phyloP scores from a whole-genome alignment of 2,113 vertebrate species.

The Furnarius figulus region DNA sequence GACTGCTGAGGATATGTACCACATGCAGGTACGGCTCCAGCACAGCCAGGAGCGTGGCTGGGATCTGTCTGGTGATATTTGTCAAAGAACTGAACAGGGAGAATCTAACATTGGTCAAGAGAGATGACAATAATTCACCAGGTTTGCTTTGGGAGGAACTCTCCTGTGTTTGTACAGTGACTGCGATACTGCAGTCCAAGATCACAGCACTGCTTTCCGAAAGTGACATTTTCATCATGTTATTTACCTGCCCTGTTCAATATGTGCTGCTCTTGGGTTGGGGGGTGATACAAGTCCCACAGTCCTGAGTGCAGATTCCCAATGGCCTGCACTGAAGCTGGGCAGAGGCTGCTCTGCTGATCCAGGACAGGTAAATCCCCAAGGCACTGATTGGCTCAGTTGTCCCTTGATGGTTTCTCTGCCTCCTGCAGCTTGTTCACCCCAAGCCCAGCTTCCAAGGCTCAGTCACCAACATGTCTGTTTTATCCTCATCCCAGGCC shows the following conservation, averaged over 20 bases:
- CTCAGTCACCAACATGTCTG: slow-evolving; percentile 72
- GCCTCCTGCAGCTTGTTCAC: slow-evolving; percentile 65
- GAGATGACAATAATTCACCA: not conserved
- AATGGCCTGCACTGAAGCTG: not conserved
- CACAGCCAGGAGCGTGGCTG: not conserved
- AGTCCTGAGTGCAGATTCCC: not conserved
- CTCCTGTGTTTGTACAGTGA: not conserved
- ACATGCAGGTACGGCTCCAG: slow-evolving; percentile 86
- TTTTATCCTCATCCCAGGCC: slow-evolving; percentile 82
- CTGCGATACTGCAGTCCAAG: not conserved
- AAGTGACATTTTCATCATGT: not conserved
- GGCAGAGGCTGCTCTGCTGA: not conserved
- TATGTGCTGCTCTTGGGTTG: not conserved
- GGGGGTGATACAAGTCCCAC: not conserved
- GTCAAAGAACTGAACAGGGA: not conserved
- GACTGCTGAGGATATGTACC: slow-evolving; percentile 85
- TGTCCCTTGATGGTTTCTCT: slow-evolving; percentile 29
- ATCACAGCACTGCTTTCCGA: not conserved
- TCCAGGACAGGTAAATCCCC: not conserved
- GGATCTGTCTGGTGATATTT: not conserved
- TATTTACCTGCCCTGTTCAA: not conserved
- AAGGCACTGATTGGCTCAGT: not conserved
- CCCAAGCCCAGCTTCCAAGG: slow-evolving; percentile 65
- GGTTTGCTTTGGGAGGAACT: not conserved
- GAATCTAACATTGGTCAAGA: not conserved